These are phyloP conservation scores for Cnemophilus loriae DNA, from an alignment of 2,113 vertebrate genomes.

Conservation along the genomic window DNA sequence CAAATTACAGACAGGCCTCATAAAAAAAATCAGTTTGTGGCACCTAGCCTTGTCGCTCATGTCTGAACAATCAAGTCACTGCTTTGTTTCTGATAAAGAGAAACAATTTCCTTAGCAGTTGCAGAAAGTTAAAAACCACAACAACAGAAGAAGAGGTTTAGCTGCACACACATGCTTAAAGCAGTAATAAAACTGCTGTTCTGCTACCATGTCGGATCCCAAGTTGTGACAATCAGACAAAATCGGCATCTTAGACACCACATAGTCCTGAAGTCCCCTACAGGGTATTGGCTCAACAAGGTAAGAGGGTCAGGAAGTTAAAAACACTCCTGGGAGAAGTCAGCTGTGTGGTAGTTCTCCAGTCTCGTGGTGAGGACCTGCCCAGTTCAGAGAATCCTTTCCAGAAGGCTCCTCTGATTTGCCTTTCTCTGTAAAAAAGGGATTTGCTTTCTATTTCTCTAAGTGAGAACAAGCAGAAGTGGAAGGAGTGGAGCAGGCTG, in stretches of 20 bases:
- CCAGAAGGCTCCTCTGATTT: not conserved
- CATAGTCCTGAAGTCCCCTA: not conserved
- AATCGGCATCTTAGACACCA: not conserved
- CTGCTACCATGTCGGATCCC: not conserved
- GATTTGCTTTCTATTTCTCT: not conserved
- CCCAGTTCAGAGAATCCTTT: not conserved
- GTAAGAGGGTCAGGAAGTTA: conserved; percentile 8
- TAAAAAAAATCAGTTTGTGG: not conserved
- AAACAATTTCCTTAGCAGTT: not conserved
- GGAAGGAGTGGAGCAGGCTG: not conserved
- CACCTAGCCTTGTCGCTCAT: not conserved
- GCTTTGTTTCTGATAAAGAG: not conserved
- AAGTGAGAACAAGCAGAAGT: not conserved
- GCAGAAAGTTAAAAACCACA: not conserved
- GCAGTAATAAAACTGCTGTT: not conserved
- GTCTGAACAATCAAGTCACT: not conserved
- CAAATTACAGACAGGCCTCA: not conserved
- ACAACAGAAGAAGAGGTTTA: not conserved
- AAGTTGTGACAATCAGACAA: not conserved
- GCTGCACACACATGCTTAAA: not conserved
- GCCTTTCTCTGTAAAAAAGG: not conserved
- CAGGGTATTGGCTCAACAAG: not conserved
- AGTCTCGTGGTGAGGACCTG: not conserved
- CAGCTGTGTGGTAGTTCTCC: not conserved
- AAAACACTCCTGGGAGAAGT: not conserved